Conservation (phyloP, 2,113 vertebrate genomes). For the Larimichthys crocea region DNA sequence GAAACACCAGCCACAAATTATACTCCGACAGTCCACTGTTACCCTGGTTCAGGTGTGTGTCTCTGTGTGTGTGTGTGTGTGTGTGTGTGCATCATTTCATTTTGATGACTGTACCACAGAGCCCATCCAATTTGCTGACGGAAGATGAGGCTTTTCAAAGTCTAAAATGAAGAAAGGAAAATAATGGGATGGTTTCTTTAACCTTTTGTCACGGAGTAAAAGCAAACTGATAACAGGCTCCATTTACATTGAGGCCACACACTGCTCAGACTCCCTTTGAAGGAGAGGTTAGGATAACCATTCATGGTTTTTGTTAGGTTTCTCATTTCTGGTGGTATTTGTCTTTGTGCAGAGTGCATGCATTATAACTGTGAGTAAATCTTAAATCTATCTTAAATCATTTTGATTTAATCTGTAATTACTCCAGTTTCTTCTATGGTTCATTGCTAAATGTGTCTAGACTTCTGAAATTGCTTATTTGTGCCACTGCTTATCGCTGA, state of each 20-base stretch:
- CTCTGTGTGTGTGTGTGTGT: too few species aligned
- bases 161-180: slow-evolving; percentile 25
- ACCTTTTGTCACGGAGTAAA: slow-evolving; percentile 18
- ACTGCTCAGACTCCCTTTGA: slow-evolving; percentile 14
- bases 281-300: slow-evolving; percentile 4
- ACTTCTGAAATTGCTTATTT: background rate
- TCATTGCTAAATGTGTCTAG: background rate
- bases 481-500: background rate
- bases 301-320: slow-evolving; percentile 9
- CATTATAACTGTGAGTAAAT: background rate
- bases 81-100: slow-evolving; percentile 1
- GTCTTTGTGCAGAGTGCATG: background rate
- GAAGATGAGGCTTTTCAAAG: slow-evolving; percentile 26
- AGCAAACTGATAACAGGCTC: slow-evolving; percentile 32
- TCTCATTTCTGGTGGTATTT: background rate
- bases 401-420: background rate
- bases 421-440: background rate
- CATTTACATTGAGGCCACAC: slow-evolving; percentile 14
- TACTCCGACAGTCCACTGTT: too few species aligned
- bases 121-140: slow-evolving; percentile 35
- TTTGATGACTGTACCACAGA: slow-evolving; percentile 18
- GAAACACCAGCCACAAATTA: too few species aligned
- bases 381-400: background rate
- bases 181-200: slow-evolving; percentile 31
- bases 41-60: too few species aligned